These are phyloP conservation scores for Orthosia incerta DNA, from an alignment of 2,888 invertebrate species.

Conservation along the genomic window DNA sequence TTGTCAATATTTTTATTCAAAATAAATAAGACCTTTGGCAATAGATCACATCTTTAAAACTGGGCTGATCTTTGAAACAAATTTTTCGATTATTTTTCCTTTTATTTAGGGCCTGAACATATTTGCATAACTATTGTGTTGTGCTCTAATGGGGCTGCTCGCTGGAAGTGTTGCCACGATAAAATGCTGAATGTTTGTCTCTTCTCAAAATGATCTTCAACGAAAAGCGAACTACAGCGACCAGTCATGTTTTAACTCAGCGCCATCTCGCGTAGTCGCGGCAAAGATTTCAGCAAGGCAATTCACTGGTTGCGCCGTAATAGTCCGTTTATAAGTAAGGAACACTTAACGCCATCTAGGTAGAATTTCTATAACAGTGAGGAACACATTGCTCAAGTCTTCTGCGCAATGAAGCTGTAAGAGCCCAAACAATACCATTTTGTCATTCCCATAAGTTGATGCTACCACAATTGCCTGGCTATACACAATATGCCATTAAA, in stretches of 20 bases:
- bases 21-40: conserved; percentile 25
- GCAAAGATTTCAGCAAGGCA: background rate
- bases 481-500: background rate
- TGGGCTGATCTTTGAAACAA: background rate
- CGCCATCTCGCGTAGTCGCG: background rate
- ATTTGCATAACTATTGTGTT: background rate
- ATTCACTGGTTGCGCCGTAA: background rate
- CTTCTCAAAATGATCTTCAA: no score
- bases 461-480: background rate
- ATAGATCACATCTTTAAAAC: conserved; percentile 9
- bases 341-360: background rate
- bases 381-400: background rate
- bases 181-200: no score
- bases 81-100: background rate
- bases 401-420: background rate
- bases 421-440: background rate
- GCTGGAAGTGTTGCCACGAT: no score
- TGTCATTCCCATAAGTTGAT: background rate
- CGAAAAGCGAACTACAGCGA: no score
- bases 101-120: background rate
- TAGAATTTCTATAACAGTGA: background rate
- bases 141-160: no score
- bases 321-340: background rate
- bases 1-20: background rate
- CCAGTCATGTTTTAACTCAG: no score